Conservation (phyloP, 2,888 invertebrate genomes). For the Pammene fasciana region DNA sequence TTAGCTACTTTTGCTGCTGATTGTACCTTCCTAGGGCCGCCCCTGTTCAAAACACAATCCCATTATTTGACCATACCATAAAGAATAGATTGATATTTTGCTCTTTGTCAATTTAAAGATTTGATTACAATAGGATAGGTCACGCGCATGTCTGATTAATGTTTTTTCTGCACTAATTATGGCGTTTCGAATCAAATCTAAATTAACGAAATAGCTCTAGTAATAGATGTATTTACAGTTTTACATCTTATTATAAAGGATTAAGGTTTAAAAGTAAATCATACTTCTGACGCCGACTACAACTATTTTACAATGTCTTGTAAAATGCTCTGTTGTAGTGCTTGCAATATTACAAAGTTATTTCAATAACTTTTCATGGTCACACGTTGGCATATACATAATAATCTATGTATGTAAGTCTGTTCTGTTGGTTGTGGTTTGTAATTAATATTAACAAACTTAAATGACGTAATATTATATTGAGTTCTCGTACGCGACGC, state of each 20-base stretch:
- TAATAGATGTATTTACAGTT: background rate
- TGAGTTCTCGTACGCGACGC: background rate
- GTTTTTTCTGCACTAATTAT: constrained; percentile 6
- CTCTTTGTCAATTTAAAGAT: background rate
- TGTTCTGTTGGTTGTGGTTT: background rate
- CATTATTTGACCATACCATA: no score
- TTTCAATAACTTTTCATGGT: constrained; percentile 6
- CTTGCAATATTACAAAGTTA: background rate
- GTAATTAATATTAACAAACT: constrained; percentile 2
- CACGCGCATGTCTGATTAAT: background rate
- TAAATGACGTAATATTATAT: background rate
- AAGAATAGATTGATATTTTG: no score
- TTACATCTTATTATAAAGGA: background rate
- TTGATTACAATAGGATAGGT: background rate
- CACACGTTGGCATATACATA: background rate
- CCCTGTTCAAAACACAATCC: no score
- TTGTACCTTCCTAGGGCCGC: no score
- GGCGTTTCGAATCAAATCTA: no score
- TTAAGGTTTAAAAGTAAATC: no score
- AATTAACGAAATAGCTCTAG: no score
- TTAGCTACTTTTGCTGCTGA: background rate
- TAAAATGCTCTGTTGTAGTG: constrained; percentile 1
- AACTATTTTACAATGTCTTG: background rate
- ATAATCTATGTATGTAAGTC: background rate
- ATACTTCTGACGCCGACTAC: no score